These are phyloP conservation scores for Drosophila melanogaster DNA, from an alignment of 1,140 invertebrate genomes.

Conservation along the genomic window Release_6_plus_ISO1_MT NC_004354.4:16924501-16925000, in stretches of 20 bases:
- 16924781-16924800: background rate
- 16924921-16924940: slow-evolving; percentile 44
- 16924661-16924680: slow-evolving; percentile 3
- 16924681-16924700: slow-evolving; percentile 32
- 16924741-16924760: slow-evolving; percentile 1
- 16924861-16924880: background rate
- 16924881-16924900: background rate
- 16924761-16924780: slow-evolving; percentile 17
- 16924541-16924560: too few species aligned
- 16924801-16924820: background rate
- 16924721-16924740: background rate
- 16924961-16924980: slow-evolving; percentile 69
- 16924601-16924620: too few species aligned
- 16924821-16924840: slow-evolving; percentile 19
- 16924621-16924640: background rate
- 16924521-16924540: too few species aligned
- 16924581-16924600: too few species aligned
- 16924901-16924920: background rate
- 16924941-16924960: slow-evolving; percentile 67
- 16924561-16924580: too few species aligned
- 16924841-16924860: background rate
- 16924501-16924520: background rate
- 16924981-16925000: slow-evolving; percentile 55
- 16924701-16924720: slow-evolving; percentile 12
- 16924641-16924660: background rate